Conservation (phyloP, 2,113 vertebrate species). For the Scytalopus superciliaris region DNA sequence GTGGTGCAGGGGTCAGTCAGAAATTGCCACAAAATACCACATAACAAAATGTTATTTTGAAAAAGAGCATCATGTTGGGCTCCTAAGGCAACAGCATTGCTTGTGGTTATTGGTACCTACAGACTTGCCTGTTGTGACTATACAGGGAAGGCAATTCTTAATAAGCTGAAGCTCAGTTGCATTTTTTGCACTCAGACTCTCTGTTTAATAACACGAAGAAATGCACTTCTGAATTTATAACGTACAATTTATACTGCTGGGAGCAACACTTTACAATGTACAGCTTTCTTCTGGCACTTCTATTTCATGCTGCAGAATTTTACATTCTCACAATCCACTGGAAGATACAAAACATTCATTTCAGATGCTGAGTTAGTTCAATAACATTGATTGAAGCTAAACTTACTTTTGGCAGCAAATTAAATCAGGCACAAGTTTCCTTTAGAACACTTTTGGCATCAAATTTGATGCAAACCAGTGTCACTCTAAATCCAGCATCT, state of each 20-base stretch:
- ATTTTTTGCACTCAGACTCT: background rate
- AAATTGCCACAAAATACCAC: background rate
- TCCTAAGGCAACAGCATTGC: background rate
- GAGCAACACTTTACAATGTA: accelerated
- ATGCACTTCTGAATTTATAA: background rate
- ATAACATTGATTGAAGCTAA: background rate
- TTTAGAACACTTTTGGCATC: background rate
- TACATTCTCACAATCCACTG: background rate
- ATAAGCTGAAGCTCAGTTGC: background rate
- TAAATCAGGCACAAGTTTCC: background rate
- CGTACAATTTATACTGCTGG: background rate
- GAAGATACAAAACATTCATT: background rate
- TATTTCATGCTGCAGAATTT: background rate
- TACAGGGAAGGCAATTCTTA: background rate
- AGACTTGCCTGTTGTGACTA: background rate
- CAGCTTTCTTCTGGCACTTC: background rate
- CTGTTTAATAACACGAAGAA: background rate
- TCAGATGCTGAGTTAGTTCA: background rate
- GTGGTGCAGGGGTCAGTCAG: background rate
- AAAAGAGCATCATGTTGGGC: background rate
- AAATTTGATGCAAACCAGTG: background rate
- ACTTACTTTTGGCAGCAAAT: background rate
- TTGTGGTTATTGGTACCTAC: background rate
- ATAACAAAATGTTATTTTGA: background rate
- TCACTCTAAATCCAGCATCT: background rate